Percentiles rank a stretch among this genome's conserved stretches.
These are phyloP conservation scores for Cyanoramphus novaezelandiae DNA, from an alignment of 2,113 vertebrate genomes.

Conservation along the genomic window DNA sequence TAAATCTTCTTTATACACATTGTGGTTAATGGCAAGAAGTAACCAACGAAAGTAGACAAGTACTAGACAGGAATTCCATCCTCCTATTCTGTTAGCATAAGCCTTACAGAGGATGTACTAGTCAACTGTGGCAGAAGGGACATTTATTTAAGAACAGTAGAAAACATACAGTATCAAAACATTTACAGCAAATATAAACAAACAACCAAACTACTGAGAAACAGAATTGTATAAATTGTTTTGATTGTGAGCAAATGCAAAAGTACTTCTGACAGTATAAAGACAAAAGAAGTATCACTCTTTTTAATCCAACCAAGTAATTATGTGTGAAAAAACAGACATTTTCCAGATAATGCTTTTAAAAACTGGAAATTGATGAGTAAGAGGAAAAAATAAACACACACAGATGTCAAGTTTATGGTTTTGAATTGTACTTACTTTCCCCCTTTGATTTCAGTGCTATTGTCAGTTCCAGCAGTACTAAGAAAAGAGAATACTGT, in stretches of 20 bases:
- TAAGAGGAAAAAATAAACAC: not conserved
- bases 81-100: not conserved
- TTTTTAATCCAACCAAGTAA: not conserved
- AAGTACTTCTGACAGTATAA: not conserved
- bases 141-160: not conserved
- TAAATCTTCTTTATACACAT: not conserved
- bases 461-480: not conserved
- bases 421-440: not conserved
- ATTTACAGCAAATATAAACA: not conserved
- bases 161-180: not conserved
- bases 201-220: not conserved
- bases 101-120: not conserved
- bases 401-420: not conserved
- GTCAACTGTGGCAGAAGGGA: not conserved
- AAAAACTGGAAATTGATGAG: constrained; percentile 7
- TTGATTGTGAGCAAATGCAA: not conserved
- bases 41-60: not conserved
- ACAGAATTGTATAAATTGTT: not conserved
- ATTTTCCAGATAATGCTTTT: not conserved
- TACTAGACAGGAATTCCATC: not conserved
- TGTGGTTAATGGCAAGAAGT: not conserved
- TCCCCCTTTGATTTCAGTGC: not conserved
- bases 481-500: not conserved
- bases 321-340: not conserved
- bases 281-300: not conserved